A percentile compares a stretch with the other conserved stretches of the same genome.
phyloP scores from a whole-genome alignment of 2,113 vertebrate species.

The Psettodes erumei region DNA sequence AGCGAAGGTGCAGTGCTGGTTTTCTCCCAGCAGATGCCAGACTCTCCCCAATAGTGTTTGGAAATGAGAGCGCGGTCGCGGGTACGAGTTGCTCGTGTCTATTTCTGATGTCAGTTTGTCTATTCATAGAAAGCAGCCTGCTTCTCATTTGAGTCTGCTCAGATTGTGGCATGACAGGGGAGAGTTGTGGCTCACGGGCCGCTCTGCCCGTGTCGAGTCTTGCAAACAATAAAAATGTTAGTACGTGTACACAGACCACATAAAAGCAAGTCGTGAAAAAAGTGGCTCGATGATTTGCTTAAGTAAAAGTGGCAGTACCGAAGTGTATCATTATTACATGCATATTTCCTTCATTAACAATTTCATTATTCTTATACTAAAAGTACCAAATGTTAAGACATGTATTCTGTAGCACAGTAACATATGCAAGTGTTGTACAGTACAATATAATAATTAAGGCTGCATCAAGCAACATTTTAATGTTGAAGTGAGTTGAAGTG shows the following conservation, averaged over 20 bases:
- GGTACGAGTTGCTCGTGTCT: neutral
- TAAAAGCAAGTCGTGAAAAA: neutral
- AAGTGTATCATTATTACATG: neutral
- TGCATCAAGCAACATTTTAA: neutral
- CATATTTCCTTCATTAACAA: neutral
- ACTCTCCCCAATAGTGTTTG: conserved; percentile 6
- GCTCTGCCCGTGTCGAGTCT: neutral
- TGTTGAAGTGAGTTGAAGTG: neutral
- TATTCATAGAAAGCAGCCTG: neutral
- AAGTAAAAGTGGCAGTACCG: neutral
- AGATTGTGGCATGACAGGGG: conserved; percentile 20
- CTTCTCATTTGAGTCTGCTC: conserved; percentile 1
- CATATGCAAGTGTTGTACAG: neutral
- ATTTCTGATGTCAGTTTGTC: neutral
- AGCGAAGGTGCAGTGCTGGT: conserved; percentile 9
- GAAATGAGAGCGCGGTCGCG: neutral
- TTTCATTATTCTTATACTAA: neutral
- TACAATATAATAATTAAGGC: neutral
- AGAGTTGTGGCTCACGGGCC: neutral
- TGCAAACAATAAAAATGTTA: too few species aligned
- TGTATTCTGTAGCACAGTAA: neutral
- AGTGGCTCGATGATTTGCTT: neutral
- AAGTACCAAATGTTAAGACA: neutral
- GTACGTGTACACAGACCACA: neutral
- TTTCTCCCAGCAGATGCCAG: conserved; percentile 68